Evolutionary conservation across 1,140 invertebrate species (phyloP), one percentile per base, ranked within the genome.

Genomic region (Eumeta japonica): DNA sequence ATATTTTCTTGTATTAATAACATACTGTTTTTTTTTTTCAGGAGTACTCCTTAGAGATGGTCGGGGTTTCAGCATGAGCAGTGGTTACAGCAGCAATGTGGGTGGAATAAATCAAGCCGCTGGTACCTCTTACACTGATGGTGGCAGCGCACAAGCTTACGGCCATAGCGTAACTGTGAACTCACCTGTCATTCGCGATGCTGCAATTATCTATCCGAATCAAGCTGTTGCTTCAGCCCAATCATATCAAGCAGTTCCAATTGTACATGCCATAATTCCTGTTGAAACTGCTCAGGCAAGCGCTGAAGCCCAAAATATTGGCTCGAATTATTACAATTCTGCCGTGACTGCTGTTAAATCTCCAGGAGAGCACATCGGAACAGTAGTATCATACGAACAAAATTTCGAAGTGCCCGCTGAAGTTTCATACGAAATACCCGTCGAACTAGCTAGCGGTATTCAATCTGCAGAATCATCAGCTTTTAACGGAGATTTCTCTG

Each of bases 371-470:
- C 31, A 33, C 7, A 29, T 29, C 11, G 28, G 55, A 3, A 56
- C 56, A 3, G 45, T 73, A 3, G 46, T 67, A 2, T 58, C 67
- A 5, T 68, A 70, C 37, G 48, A 67, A 30, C 65, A 73, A 36
- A 64, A 58, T 43, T 68, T 62, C 19, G 59, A 52, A 41, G 42
- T 43, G 0, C 62, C 62, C 16, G 29, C 48, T 20, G 48, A 52
- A 39, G 38, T 58, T 12, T 46, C 35, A 10, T 61, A 57, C 39
- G 41, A 48, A 40, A 35, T 50, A 10, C 55, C 45, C 7, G 20
- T 24, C 20, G 5, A 24, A 7, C 20, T n/a, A 7, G 35, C 31
- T 14, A n/a, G 5, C 1, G 48, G 49, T 18, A 37, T 39, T 28
- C 16, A 52, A 9, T 38, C 43, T 14, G 59, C 58, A 11, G 37